phyloP scores from a whole-genome alignment of 2,113 vertebrate genomes.

The Caloenas nicobarica region DNA sequence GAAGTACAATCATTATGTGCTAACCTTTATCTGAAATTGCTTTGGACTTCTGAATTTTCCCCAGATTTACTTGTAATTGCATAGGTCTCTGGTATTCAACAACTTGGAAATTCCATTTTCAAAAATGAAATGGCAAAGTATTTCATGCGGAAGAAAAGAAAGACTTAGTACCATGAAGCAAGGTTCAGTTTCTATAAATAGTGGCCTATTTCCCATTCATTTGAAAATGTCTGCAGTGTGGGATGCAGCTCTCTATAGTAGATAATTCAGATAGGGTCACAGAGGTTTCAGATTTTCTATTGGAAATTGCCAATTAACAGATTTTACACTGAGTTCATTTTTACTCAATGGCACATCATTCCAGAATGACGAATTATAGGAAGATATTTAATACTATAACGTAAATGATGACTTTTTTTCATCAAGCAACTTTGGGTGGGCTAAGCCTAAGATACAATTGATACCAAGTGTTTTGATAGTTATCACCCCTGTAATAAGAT shows the following conservation, averaged over 20 bases:
- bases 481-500: not conserved
- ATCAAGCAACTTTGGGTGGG: conserved; percentile 24
- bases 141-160: not conserved
- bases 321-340: conserved; percentile 32
- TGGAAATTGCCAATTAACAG: conserved; percentile 61
- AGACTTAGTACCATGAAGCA: not conserved
- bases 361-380: conserved; percentile 25
- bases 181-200: not conserved
- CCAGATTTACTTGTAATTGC: not conserved
- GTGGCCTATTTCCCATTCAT: not conserved
- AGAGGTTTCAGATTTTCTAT: conserved; percentile 60
- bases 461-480: conserved; percentile 61
- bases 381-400: conserved; percentile 53
- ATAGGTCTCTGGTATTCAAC: not conserved
- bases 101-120: conserved; percentile 16
- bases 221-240: conserved; percentile 43
- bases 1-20: not conserved
- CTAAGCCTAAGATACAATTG: conserved; percentile 11
- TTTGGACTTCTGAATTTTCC: conserved; percentile 7
- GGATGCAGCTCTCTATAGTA: conserved; percentile 31
- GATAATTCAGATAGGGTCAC: conserved; percentile 11
- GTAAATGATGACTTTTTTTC: conserved; percentile 10
- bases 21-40: conserved; percentile 16
- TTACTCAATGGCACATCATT: conserved; percentile 31
- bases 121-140: not conserved